These are phyloP conservation scores for Anableps anableps DNA, from an alignment of 2,797 vertebrate genomes.

Conservation along the genomic window DNA sequence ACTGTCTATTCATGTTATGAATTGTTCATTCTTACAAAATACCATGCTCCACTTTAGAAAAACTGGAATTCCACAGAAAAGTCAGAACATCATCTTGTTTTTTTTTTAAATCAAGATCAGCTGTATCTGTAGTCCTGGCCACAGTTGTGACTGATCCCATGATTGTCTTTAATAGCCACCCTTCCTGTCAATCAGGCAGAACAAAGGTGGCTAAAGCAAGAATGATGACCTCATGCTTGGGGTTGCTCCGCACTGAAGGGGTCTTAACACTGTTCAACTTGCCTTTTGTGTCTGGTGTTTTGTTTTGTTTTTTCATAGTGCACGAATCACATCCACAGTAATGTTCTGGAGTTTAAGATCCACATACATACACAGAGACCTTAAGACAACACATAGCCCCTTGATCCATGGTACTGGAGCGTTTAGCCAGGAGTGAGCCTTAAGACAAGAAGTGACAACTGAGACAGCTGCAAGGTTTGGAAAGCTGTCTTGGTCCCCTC, in stretches of 20 bases:
- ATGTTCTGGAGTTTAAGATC: constrained; percentile 54
- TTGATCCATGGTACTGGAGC: constrained; percentile 73
- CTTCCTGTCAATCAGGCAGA: constrained; percentile 69
- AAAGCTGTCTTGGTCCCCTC: constrained; percentile 69
- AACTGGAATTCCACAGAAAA: neutral
- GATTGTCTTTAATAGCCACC: constrained; percentile 71
- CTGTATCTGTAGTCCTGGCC: constrained; percentile 34
- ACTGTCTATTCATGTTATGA: constrained; percentile 19
- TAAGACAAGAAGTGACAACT: constrained; percentile 85
- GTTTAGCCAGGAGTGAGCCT: constrained; percentile 80
- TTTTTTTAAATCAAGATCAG: constrained; percentile 25
- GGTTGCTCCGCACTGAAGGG: constrained; percentile 71
- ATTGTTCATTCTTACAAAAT: neutral
- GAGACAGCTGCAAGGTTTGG: constrained; percentile 82
- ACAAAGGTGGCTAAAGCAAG: constrained; percentile 78
- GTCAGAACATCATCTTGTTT: constrained; percentile 1
- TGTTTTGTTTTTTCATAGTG: constrained; percentile 51
- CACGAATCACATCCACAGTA: constrained; percentile 52
- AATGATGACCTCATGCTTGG: constrained; percentile 76
- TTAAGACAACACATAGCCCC: constrained; percentile 52
- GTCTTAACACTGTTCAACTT: constrained; percentile 77
- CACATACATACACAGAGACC: constrained; percentile 33
- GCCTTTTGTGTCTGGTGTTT: constrained; percentile 72
- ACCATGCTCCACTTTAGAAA: neutral
- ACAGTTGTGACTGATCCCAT: constrained; percentile 53